These are phyloP conservation scores for Spinibarbus caldwelli DNA, from an alignment of 2,797 vertebrate species.

Conservation along the genomic window DNA sequence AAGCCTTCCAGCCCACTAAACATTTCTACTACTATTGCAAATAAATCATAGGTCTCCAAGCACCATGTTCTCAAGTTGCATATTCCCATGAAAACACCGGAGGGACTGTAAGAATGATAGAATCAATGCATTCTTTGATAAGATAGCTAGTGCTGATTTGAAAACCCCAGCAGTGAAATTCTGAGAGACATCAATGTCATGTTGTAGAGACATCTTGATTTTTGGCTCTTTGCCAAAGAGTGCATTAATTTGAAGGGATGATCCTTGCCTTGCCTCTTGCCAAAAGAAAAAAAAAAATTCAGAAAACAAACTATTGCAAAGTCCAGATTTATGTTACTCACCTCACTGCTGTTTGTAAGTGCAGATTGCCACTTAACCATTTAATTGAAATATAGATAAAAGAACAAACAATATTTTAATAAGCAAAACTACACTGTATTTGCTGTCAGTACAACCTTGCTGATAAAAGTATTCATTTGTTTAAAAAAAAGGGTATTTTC, in stretches of 20 bases:
- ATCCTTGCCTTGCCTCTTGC: not conserved
- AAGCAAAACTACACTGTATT: not conserved
- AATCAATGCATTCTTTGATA: not conserved
- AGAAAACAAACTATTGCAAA: not conserved
- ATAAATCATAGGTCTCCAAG: not conserved
- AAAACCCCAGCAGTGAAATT: not conserved
- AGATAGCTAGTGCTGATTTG: not conserved
- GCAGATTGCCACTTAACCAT: not conserved
- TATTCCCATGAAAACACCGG: not conserved
- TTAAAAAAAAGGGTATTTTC: not conserved
- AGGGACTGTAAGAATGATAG: not conserved
- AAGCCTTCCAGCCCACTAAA: not conserved
- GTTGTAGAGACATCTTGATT: not conserved
- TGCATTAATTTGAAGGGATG: conserved; percentile 1
- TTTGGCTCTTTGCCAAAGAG: not conserved
- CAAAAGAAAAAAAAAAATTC: not conserved
- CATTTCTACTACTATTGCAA: not conserved
- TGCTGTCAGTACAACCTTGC: not conserved
- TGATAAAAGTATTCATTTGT: not conserved
- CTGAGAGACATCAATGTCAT: not conserved
- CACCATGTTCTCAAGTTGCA: not conserved
- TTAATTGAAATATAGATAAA: not conserved
- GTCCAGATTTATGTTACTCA: not conserved
- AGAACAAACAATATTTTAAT: not conserved
- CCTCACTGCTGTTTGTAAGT: not conserved